These are phyloP conservation scores for Rattus rattus DNA, from an alignment of 2,113 vertebrate genomes.

Conservation along the genomic window DNA sequence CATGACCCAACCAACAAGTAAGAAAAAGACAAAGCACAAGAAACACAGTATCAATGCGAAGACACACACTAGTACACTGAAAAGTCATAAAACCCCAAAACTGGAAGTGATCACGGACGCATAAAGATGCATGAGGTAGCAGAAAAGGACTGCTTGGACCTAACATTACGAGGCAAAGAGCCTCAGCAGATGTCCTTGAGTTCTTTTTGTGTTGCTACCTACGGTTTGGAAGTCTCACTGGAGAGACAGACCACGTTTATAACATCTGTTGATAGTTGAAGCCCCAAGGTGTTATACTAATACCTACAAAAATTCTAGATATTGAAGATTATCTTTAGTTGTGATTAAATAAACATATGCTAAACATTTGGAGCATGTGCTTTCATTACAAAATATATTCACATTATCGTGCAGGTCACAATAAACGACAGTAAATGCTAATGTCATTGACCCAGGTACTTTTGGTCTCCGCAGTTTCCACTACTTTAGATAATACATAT, in stretches of 20 bases:
- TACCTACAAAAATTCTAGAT: background rate
- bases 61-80: background rate
- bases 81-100: background rate
- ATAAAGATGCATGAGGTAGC: background rate
- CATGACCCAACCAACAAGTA: background rate
- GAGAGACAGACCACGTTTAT: background rate
- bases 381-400: background rate
- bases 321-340: background rate
- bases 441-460: background rate
- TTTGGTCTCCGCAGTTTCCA: background rate
- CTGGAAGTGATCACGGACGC: background rate
- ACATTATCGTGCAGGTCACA: background rate
- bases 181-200: background rate
- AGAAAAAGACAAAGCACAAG: background rate
- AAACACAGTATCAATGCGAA: background rate
- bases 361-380: background rate
- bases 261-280: background rate
- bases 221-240: background rate
- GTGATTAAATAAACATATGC: background rate
- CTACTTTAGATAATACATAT: background rate
- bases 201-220: background rate
- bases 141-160: background rate
- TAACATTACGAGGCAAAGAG: background rate
- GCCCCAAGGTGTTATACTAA: fast-evolving
- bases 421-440: background rate